A percentile compares a stretch with the other conserved stretches of the same genome.
Conservation (phyloP, 2,797 vertebrate genomes). For the Catamblyrhynchus diadema region DNA sequence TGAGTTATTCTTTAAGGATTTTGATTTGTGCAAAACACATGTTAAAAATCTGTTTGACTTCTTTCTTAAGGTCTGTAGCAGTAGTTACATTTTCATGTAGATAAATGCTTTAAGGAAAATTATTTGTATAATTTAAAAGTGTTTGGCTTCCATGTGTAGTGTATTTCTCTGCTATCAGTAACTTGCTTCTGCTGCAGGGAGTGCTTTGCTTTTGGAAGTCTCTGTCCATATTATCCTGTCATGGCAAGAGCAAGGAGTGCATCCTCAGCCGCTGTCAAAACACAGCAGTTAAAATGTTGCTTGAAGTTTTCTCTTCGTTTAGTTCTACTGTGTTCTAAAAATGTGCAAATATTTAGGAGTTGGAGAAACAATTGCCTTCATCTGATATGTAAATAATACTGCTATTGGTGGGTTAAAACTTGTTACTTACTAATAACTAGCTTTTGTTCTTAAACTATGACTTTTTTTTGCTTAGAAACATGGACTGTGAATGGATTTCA, state of each 20-base stretch:
- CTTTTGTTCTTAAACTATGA: neutral
- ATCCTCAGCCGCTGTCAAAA: neutral
- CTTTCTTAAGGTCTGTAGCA: neutral
- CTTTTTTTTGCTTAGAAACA: neutral
- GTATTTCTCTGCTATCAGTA: neutral
- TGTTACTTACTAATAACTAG: constrained; percentile 24
- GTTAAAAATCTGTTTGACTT: neutral
- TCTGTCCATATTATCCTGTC: neutral
- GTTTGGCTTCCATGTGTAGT: neutral
- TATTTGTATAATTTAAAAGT: constrained; percentile 25
- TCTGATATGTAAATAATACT: constrained; percentile 23
- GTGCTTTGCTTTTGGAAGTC: constrained; percentile 3
- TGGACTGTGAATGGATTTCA: neutral
- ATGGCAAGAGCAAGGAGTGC: neutral
- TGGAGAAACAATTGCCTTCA: neutral
- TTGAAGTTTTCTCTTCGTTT: neutral
- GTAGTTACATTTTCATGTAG: neutral
- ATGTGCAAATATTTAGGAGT: neutral
- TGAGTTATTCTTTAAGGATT: neutral
- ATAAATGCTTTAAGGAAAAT: constrained; percentile 26
- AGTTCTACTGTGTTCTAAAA: neutral
- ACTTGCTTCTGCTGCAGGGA: neutral
- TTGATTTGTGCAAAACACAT: neutral
- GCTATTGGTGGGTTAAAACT: neutral
- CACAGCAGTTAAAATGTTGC: neutral